These are phyloP conservation scores for Bubo blakistoni DNA, from an alignment of 2,113 vertebrate species.

Conservation along the genomic window DNA sequence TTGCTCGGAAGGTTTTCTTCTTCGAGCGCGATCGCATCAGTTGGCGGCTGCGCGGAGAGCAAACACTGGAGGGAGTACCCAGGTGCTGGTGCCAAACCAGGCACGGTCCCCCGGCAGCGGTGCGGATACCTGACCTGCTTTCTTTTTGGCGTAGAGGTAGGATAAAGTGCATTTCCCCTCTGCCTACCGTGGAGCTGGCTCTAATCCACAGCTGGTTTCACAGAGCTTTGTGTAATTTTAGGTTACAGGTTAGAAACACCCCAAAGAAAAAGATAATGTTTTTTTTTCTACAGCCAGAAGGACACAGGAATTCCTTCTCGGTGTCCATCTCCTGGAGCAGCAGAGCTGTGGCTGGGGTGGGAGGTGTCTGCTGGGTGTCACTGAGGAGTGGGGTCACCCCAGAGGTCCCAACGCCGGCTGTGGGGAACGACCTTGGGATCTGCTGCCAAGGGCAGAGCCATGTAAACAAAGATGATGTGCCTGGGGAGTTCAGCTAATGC, in stretches of 20 bases:
- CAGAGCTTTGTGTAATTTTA: background rate
- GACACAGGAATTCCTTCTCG: background rate
- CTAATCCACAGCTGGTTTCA: background rate
- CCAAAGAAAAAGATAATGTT: accelerated
- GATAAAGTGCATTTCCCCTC: background rate
- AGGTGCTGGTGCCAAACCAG: background rate
- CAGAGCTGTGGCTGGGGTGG: accelerated
- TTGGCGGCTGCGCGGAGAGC: background rate
- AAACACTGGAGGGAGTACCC: background rate
- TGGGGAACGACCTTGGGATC: background rate
- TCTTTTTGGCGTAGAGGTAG: background rate
- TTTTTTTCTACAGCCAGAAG: background rate
- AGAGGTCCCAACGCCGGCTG: accelerated
- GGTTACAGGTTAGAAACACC: background rate
- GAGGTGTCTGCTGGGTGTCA: background rate
- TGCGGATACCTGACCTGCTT: background rate
- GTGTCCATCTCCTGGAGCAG: background rate
- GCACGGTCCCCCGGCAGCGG: background rate
- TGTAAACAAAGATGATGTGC: background rate
- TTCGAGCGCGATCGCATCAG: accelerated
- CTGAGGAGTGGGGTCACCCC: background rate
- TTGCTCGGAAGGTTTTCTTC: background rate
- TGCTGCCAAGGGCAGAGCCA: background rate
- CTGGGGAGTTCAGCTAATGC: background rate
- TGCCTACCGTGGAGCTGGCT: background rate